Evolutionary conservation across 2,888 invertebrate genomes (phyloP), one percentile per base, ranked within the genome.

Genomic region (Plebejus anna): DNA sequence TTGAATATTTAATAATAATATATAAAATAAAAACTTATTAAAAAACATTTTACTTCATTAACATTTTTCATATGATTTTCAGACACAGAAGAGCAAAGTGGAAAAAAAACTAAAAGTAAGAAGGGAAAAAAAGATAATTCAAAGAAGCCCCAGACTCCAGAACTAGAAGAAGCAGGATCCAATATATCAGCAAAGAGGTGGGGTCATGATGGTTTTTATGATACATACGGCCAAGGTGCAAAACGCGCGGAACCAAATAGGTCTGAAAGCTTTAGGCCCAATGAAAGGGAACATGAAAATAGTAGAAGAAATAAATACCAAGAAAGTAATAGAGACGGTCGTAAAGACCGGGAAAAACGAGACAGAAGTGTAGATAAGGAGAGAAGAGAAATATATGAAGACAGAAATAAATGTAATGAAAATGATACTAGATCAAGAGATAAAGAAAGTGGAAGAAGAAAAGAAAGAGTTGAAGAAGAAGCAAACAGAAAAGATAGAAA

Each of bases 201-300:
- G 93, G 92, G 91, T 1, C 93, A 94, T 79, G 92, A 92, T 76
- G 92, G 93, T 1, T 93, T 90, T 78, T 93, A 90, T 78, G 92
- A 93, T 57, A 92, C 89, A 0, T 91, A 94, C 78, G 94, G 93
- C 0, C 85, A 89, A 82, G 89, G 88, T 71, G 91, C 90, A 1
- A 83, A 84, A 28, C 83, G 91, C 72, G 79, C 80, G 5, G 88
- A 89, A 11, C 80, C 84, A 2, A 84, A 84, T n/a, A 83, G 81
- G 75, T 79, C 83, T 11, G 85, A 87, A 13, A 82, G 84, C 55
- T 85, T 87, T 32, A 80, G 79, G 38, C 83, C 51, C 76, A 81
- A 80, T 70, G 78, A 76, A 75, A 80, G 79, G 78, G 76, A 75
- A 22, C 77, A 75, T 70, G 82, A 81, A 6, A 80, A 79, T 57